A percentile compares a stretch with the other conserved stretches of the same genome.
These are phyloP conservation scores for Thaleichthys pacificus DNA, from an alignment of 2,797 vertebrate genomes.

Conservation along the genomic window DNA sequence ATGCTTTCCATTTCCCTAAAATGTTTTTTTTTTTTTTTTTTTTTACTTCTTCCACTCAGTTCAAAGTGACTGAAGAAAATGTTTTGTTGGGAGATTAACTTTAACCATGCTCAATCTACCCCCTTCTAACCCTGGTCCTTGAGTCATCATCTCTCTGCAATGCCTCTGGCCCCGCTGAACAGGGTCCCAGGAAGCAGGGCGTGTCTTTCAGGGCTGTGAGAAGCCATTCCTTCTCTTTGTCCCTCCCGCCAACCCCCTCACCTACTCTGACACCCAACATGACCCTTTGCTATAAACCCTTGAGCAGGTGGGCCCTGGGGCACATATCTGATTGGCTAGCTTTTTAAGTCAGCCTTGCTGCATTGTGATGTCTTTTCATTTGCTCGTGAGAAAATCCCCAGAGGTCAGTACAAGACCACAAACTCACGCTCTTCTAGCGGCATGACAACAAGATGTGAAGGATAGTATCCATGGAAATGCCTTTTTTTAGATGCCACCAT, in stretches of 20 bases:
- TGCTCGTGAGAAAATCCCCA: slow-evolving; percentile 73
- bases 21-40: no score
- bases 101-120: neutral
- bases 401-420: slow-evolving; percentile 68
- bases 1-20: no score
- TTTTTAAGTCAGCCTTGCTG: slow-evolving; percentile 53
- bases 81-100: no score
- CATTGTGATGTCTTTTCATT: slow-evolving; percentile 70
- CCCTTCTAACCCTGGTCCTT: slow-evolving; percentile 37
- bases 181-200: slow-evolving; percentile 43
- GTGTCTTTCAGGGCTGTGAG: slow-evolving; percentile 50
- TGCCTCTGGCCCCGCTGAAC: neutral
- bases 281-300: slow-evolving; percentile 59
- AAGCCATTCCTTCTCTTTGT: slow-evolving; percentile 64
- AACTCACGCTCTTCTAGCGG: slow-evolving; percentile 62
- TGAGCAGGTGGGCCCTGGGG: slow-evolving; percentile 59
- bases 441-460: slow-evolving; percentile 76
- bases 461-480: slow-evolving; percentile 60
- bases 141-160: slow-evolving; percentile 33
- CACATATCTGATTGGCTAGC: slow-evolving; percentile 58
- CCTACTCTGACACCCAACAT: slow-evolving; percentile 60
- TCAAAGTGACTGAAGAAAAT: no score
- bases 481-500: slow-evolving; percentile 21
- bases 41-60: no score
- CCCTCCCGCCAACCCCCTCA: slow-evolving; percentile 48